Evolutionary conservation across 2,888 invertebrate species (phyloP).

Genomic region (Nemurella pictetii): DNA sequence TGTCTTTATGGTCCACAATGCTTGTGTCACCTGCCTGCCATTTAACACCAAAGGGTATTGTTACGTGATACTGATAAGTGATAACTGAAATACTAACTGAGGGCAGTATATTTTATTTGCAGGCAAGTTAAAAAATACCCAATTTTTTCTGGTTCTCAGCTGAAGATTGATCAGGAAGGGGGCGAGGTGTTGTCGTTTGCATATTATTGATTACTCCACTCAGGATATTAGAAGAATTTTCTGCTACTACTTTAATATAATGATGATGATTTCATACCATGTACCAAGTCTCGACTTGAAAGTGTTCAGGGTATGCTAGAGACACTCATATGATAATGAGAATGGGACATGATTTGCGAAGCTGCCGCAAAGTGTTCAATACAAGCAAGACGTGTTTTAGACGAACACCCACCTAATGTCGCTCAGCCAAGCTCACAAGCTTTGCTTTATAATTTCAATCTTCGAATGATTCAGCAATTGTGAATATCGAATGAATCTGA

Average conservation of each 20-base stretch:
- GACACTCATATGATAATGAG: slow-evolving; percentile 6
- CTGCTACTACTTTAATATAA: background rate
- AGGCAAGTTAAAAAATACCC: background rate
- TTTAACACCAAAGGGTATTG: slow-evolving; percentile 15
- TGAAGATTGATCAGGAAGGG: background rate
- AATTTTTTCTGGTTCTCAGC: background rate
- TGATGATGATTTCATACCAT: background rate
- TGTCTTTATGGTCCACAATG: no score
- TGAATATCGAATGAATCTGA: background rate
- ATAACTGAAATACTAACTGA: background rate
- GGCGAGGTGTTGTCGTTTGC: background rate
- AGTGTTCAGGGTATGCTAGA: slow-evolving; percentile 18
- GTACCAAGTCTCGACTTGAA: slow-evolving; percentile 6
- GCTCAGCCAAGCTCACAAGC: slow-evolving; percentile 4
- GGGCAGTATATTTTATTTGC: background rate
- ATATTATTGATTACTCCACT: slow-evolving; percentile 1
- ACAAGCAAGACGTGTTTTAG: slow-evolving; percentile 25
- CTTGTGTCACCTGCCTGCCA: background rate
- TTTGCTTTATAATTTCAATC: background rate
- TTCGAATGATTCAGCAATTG: background rate
- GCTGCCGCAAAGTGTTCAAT: slow-evolving; percentile 28
- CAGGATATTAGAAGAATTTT: slow-evolving; percentile 19
- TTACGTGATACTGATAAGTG: background rate
- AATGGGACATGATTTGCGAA: slow-evolving; percentile 11
- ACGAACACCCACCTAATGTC: slow-evolving; percentile 30